These are phyloP conservation scores for Dipodomys ordii DNA, from an alignment of 2,113 vertebrate species.

Conservation along the genomic window DNA sequence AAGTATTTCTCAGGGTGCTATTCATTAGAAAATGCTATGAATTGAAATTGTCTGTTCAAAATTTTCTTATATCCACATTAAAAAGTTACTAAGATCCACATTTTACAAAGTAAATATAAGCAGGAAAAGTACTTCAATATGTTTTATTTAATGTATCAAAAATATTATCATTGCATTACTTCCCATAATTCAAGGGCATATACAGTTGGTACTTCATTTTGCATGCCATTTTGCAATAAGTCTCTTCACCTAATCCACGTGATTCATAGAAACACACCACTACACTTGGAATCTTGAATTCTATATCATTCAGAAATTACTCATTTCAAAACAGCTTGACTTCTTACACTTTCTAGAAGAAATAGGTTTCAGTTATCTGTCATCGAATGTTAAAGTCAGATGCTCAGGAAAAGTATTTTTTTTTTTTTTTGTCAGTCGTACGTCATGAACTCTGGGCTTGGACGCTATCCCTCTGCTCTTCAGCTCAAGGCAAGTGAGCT, in stretches of 20 bases:
- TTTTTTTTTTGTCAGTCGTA: too few species aligned
- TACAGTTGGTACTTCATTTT: background rate
- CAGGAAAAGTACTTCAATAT: too few species aligned
- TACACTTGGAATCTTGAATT: background rate
- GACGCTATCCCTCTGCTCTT: too few species aligned
- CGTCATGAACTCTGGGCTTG: too few species aligned
- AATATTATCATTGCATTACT: background rate
- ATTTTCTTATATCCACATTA: background rate
- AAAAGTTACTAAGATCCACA: too few species aligned
- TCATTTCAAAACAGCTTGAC: background rate
- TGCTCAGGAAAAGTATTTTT: background rate
- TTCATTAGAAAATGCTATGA: background rate
- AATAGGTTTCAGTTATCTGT: background rate
- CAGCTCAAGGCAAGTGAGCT: too few species aligned
- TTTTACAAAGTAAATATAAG: background rate
- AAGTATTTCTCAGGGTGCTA: background rate
- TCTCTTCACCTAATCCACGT: fast-evolving
- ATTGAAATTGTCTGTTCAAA: background rate
- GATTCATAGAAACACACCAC: background rate
- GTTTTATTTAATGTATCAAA: background rate
- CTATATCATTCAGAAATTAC: background rate
- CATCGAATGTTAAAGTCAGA: background rate
- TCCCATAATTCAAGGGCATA: background rate
- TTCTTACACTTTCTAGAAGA: background rate
- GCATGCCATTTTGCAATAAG: too few species aligned